Conservation (phyloP, 2,888 invertebrate genomes). For the Parochlus steinenii region DNA sequence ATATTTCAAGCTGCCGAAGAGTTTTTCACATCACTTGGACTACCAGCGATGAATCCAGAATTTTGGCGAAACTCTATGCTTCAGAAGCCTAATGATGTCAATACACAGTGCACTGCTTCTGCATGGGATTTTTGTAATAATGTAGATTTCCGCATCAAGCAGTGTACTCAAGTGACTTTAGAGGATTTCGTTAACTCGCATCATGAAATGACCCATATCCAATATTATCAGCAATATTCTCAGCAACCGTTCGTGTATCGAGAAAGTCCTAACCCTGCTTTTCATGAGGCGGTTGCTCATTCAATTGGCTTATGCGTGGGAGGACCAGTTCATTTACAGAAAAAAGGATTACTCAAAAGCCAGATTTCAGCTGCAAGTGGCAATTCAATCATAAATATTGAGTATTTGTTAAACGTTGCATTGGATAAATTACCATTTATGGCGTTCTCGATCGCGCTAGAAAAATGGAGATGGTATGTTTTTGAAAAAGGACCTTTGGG, state of each 20-base stretch:
- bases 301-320: slow-evolving; percentile 59
- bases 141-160: slow-evolving; percentile 67
- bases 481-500: slow-evolving; percentile 55
- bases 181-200: slow-evolving; percentile 61
- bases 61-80: slow-evolving; percentile 76
- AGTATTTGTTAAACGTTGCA: slow-evolving; percentile 52
- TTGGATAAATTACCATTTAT: slow-evolving; percentile 60
- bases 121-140: slow-evolving; percentile 80
- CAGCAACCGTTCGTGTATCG: slow-evolving; percentile 59
- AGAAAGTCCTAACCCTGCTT: slow-evolving; percentile 71
- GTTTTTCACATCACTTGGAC: slow-evolving; percentile 63
- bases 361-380: slow-evolving; percentile 28
- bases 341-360: slow-evolving; percentile 50
- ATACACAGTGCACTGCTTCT: slow-evolving; percentile 53
- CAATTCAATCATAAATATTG: slow-evolving; percentile 21
- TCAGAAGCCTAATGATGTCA: slow-evolving; percentile 50
- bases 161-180: slow-evolving; percentile 64
- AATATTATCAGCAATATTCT: slow-evolving; percentile 64
- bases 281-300: slow-evolving; percentile 74
- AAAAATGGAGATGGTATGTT: slow-evolving; percentile 72
- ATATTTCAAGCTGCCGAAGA: slow-evolving; percentile 73
- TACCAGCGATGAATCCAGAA: slow-evolving; percentile 63
- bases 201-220: slow-evolving; percentile 70
- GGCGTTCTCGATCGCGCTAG: slow-evolving; percentile 65
- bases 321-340: slow-evolving; percentile 56